phyloP scores from a whole-genome alignment of 2,888 invertebrate species.

The Noctua comes region DNA sequence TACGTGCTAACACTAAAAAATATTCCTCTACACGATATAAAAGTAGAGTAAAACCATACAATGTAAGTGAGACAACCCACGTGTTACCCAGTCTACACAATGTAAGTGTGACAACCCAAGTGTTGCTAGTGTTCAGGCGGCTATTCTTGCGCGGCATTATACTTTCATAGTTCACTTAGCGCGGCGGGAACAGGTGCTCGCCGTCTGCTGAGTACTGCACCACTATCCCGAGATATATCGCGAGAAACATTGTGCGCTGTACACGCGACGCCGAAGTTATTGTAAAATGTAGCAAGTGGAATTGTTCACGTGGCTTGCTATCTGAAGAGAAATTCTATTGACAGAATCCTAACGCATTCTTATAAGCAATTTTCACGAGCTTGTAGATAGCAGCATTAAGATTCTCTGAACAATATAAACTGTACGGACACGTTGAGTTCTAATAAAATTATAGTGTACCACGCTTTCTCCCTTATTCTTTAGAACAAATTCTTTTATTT shows the following conservation, averaged over 20 bases:
- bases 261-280: not conserved
- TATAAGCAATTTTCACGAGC: not conserved
- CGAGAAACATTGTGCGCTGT: constrained; percentile 3
- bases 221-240: constrained; percentile 16
- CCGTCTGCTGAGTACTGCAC: constrained; percentile 36
- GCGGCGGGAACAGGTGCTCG: constrained; percentile 47
- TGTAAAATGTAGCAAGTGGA: not conserved
- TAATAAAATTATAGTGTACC: not conserved
- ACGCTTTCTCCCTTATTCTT: too few species aligned
- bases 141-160: constrained; percentile 53
- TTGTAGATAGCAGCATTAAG: not conserved
- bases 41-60: constrained; percentile 13
- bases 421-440: not conserved
- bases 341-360: not conserved
- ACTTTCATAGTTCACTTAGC: constrained; percentile 63
- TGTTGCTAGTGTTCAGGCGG: not conserved
- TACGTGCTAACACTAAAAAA: constrained; percentile 24
- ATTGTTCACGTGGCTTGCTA: constrained; percentile 1
- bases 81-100: not conserved
- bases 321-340: not conserved
- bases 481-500: too few species aligned
- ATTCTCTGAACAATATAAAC: not conserved
- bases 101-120: constrained; percentile 18
- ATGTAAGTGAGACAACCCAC: constrained; percentile 1
- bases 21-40: constrained; percentile 20